phyloP scores from a whole-genome alignment of 1,140 invertebrate species.

The Theocolax elegans region DNA sequence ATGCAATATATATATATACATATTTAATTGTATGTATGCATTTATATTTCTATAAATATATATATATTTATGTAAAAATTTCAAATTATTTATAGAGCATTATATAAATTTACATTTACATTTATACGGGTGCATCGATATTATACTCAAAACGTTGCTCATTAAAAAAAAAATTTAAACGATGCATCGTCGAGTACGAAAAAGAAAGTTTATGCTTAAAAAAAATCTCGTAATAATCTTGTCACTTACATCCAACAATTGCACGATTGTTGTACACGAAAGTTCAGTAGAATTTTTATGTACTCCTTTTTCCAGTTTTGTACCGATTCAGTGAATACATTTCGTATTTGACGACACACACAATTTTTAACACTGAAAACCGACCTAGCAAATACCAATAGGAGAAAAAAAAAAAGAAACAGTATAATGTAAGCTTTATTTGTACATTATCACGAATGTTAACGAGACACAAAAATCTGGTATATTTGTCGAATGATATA shows the following conservation, averaged over 20 bases:
- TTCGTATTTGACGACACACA: no score
- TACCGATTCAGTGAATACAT: background rate
- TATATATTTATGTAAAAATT: conserved; percentile 1
- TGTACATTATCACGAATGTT: no score
- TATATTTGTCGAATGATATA: background rate
- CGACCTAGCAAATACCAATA: no score
- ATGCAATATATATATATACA: conserved; percentile 9
- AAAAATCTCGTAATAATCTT: no score
- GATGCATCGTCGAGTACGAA: no score
- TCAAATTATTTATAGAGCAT: background rate
- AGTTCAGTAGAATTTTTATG: background rate
- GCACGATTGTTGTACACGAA: background rate
- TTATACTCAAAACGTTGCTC: no score
- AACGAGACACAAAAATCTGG: no score
- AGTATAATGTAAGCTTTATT: no score
- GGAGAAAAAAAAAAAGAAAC: no score
- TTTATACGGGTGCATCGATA: background rate
- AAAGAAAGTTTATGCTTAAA: no score
- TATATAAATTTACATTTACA: conserved; percentile 30
- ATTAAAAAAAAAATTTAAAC: no score
- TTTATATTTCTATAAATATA: conserved; percentile 1
- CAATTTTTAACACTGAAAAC: no score
- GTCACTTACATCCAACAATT: background rate
- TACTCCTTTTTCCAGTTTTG: conserved; percentile 6
- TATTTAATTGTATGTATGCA: background rate